Base-by-base conservation (phyloP, 1,140 invertebrate species). In the Plodia interpunctella region DNA sequence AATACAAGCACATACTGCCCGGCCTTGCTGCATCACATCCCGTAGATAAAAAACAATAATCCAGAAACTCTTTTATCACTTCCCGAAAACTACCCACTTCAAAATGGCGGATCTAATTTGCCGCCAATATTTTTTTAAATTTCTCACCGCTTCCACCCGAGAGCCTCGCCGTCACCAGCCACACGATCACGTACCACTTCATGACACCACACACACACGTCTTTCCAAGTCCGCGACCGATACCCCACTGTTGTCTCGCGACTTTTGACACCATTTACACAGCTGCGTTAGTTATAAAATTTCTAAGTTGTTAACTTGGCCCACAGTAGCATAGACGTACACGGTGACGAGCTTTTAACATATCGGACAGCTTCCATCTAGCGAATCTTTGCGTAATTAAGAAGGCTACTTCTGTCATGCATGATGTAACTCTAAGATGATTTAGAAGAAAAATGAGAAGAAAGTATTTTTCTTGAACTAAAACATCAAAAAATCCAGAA, bases 221-320 rank as follows among this genome's bases (percentile, higher is more conserved):
- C 38, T 15, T n/a, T 44, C 15, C n/a, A 4, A 0, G 38, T 5
- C 38, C 38, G 38, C 38, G 38, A n/a, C 0, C 38, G 38, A 44
- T 0, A 15, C 38, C n/a, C 38, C 13, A 44, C 38, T 44, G 38
- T n/a, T 44, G 38, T 15, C 2, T n/a, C 38, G n/a, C 38, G 15
- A 44, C 38, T 44, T 44, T 15, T n/a, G 38, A 17, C 38, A 15
- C 38, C 38, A 44, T 44, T 44, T 44, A 44, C 38, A 44, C 38
- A 6, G 38, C 13, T 15, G n/a, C n/a, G n/a, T n/a, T n/a, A n/a
- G n/a, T n/a, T n/a, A n/a, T n/a, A n/a, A n/a, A n/a, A n/a, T n/a
- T n/a, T n/a, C n/a, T n/a, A n/a, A n/a, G n/a, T n/a, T n/a, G n/a
- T n/a, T n/a, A n/a, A n/a, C n/a, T n/a, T n/a, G n/a, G n/a, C n/a